Base-by-base conservation (phyloP, 2,888 invertebrate species). In the Drosophila antonietae region DNA sequence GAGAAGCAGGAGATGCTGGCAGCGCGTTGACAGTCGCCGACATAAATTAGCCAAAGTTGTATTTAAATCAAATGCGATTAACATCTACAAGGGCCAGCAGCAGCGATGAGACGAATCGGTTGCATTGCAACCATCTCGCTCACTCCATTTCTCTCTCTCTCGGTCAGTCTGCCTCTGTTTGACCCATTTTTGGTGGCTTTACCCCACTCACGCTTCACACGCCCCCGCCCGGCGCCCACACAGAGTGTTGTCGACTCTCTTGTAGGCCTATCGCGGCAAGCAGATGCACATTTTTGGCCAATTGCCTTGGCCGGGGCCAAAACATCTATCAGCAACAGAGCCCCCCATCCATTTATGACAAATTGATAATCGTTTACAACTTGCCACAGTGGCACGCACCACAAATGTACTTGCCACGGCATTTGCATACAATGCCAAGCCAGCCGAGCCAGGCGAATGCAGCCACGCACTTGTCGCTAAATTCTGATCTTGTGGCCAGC, bases 1-100 rank as follows among this genome's bases (percentile, higher is more conserved):
- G 3, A 28, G 28, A 3, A 28, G 28, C 4, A 15, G 39, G 37
- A 37, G 37, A 6, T 6, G 37, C 14, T 6, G 39, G 67, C 64
- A 64, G 66, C 63, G 80, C 83, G 88, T 75, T 88, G 88, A 83
- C 83, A 83, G 83, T 75, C 57, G 61, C 75, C 89, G 86, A 89
- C 89, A 86, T 88, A 89, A 89, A 86, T 86, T 89, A 86, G 81
- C 86, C 86, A 86, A 78, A 89, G 83, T 83, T 85, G 80, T 85
- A 86, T 86, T 86, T 88, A 86, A 86, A 86, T 86, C 89, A 89
- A 88, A 88, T 70, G 88, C 79, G 86, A 86, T 86, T 88, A 69
- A 52, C 76, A 86, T 86, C 86, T 88, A 81, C 81, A 81, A 73
- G 65, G 66, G 65, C 63, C 46, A n/a, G 52, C 63, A 61, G 64